Conservation (phyloP, 1,140 invertebrate genomes). For the Drosophila eugracilis region DNA sequence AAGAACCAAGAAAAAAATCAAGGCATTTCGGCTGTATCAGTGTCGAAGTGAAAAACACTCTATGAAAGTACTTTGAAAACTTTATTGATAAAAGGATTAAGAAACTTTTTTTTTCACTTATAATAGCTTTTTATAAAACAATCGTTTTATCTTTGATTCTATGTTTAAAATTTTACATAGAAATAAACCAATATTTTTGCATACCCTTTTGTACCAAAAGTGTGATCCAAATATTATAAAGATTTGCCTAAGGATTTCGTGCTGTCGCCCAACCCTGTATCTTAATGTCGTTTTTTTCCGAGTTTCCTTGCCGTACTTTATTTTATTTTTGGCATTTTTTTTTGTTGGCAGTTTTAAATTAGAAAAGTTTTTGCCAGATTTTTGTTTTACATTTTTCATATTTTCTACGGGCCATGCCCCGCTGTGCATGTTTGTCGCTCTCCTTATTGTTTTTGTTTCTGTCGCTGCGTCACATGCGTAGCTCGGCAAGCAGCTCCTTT, state of each 20-base stretch:
- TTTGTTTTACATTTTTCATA: constrained; percentile 84
- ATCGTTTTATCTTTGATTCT: too few species aligned
- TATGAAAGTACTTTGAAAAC: not conserved
- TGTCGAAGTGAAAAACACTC: constrained; percentile 1
- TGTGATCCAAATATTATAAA: constrained; percentile 70
- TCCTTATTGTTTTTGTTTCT: constrained; percentile 44
- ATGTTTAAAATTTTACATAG: too few species aligned
- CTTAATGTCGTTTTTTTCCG: constrained; percentile 54
- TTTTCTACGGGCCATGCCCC: constrained; percentile 73
- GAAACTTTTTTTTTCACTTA: too few species aligned
- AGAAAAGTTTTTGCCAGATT: constrained; percentile 82
- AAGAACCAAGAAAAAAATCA: constrained; percentile 5
- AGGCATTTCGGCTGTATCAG: not conserved
- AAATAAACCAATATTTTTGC: too few species aligned
- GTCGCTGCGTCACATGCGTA: constrained; percentile 67
- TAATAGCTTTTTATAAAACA: too few species aligned
- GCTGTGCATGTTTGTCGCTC: constrained; percentile 70
- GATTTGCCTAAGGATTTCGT: constrained; percentile 64
- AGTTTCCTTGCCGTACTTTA: constrained; percentile 63
- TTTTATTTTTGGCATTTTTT: constrained; percentile 50
- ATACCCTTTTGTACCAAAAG: constrained; percentile 10
- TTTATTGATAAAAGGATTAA: too few species aligned
- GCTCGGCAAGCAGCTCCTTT: constrained; percentile 31
- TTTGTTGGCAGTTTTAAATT: constrained; percentile 82
- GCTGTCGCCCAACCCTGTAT: constrained; percentile 29